Percentiles rank a stretch among this genome's conserved stretches.
Conservation (phyloP, 1,140 invertebrate species). For the Diachasma alloeum region DNA sequence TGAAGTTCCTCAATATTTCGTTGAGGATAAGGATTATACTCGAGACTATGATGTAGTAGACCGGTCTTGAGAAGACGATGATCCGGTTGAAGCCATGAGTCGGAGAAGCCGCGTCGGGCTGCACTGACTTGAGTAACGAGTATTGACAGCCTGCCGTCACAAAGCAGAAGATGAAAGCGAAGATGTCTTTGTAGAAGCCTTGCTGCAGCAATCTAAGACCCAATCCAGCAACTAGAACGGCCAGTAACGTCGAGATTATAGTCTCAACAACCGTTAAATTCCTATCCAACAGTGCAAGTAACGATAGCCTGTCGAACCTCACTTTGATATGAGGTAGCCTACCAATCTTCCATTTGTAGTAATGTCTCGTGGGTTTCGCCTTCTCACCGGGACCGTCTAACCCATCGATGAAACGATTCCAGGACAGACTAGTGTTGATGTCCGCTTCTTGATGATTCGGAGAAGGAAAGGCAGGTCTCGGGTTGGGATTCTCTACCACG, state of each 20-base stretch:
- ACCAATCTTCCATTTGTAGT: constrained; percentile 85
- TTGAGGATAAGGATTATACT: constrained; percentile 76
- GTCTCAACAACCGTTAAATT: constrained; percentile 88
- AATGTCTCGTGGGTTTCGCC: constrained; percentile 74
- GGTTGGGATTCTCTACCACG: constrained; percentile 38
- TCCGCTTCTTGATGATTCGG: constrained; percentile 45
- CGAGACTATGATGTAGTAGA: constrained; percentile 93
- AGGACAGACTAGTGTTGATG: constrained; percentile 49
- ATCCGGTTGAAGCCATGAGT: constrained; percentile 98
- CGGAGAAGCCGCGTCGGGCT: constrained; percentile 97
- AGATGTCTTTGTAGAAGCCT: constrained; percentile 90
- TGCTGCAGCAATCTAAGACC: constrained; percentile 85
- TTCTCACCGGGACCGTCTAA: constrained; percentile 51
- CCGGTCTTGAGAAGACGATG: constrained; percentile 91
- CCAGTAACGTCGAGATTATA: constrained; percentile 83
- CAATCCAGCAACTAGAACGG: constrained; percentile 85
- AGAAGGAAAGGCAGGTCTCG: constrained; percentile 46
- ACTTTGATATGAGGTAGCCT: constrained; percentile 78
- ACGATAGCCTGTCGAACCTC: constrained; percentile 88
- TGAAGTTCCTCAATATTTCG: constrained; percentile 61
- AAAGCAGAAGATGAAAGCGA: constrained; percentile 94
- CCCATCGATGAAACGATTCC: constrained; percentile 57
- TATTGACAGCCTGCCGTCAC: constrained; percentile 98
- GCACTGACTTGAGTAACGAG: constrained; percentile 97
- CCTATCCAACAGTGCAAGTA: constrained; percentile 92